A percentile compares a stretch with the other conserved stretches of the same genome.
Conservation (phyloP, 2,797 vertebrate genomes). For the Arrhamphus sclerolepis region DNA sequence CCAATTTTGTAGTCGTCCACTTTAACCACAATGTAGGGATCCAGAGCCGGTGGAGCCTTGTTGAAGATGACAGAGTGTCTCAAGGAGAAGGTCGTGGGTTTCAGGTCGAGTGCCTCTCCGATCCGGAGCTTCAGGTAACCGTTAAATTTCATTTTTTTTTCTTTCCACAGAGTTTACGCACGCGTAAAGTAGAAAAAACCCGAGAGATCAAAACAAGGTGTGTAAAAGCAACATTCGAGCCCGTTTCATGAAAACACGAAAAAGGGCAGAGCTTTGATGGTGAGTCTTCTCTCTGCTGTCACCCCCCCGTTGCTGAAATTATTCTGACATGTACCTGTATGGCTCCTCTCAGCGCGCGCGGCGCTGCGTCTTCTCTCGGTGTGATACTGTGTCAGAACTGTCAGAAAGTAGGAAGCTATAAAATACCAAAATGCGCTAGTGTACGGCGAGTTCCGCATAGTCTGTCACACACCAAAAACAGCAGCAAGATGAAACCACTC, state of each 20-base stretch:
- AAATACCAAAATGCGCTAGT: constrained; percentile 34
- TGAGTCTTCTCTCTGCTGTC: not conserved
- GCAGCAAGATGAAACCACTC: not conserved
- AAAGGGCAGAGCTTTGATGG: not conserved
- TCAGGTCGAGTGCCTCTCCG: constrained; percentile 92
- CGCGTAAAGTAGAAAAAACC: not conserved
- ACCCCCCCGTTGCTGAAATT: not conserved
- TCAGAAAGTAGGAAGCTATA: constrained; percentile 66
- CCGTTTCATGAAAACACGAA: constrained; percentile 8
- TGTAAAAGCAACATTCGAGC: not conserved
- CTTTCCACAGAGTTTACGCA: constrained; percentile 15
- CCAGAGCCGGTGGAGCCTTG: constrained; percentile 85
- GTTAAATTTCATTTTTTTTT: constrained; percentile 91
- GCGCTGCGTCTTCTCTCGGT: not conserved
- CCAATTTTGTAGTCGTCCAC: constrained; percentile 94
- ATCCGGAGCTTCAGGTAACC: constrained; percentile 92
- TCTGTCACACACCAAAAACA: not conserved
- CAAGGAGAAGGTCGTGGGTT: constrained; percentile 91
- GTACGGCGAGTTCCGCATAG: constrained; percentile 67
- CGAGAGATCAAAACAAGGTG: not conserved
- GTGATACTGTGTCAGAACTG: constrained; percentile 21
- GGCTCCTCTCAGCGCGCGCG: not conserved
- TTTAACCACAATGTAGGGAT: constrained; percentile 94
- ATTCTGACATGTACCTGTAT: constrained; percentile 7
- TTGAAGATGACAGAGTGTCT: constrained; percentile 90